A percentile compares a stretch with the other conserved stretches of the same genome.
These are phyloP conservation scores for Zelleria hepariella DNA, from an alignment of 2,888 invertebrate species.

Conservation along the genomic window DNA sequence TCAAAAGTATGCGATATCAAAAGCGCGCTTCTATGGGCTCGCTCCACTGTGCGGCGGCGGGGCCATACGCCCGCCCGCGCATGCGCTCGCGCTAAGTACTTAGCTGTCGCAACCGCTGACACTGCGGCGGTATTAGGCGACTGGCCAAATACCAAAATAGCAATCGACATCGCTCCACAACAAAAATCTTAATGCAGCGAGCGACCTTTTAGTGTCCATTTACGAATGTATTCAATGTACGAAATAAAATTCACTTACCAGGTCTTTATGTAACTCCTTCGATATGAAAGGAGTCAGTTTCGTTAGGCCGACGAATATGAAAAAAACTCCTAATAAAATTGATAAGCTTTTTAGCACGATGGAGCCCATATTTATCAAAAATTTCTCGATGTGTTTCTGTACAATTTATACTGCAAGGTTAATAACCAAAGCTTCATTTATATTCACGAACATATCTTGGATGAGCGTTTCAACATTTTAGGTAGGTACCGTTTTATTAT, in stretches of 20 bases:
- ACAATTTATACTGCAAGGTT: slow-evolving; percentile 21
- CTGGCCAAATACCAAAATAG: slow-evolving; percentile 70
- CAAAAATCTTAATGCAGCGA: slow-evolving; percentile 53
- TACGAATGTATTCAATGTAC: not conserved
- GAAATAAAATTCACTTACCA: slow-evolving; percentile 75
- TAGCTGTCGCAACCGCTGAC: slow-evolving; percentile 35
- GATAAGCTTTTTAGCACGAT: slow-evolving; percentile 93
- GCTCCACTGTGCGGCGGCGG: slow-evolving; percentile 4
- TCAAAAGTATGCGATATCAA: slow-evolving; percentile 22
- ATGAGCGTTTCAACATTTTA: not conserved
- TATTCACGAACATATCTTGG: not conserved
- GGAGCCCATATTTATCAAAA: slow-evolving; percentile 58
- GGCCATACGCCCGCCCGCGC: not conserved
- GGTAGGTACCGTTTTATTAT: not conserved
- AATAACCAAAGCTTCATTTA: not conserved
- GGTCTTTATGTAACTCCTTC: slow-evolving; percentile 95
- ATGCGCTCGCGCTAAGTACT: slow-evolving; percentile 10
- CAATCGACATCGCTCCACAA: slow-evolving; percentile 52
- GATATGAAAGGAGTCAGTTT: slow-evolving; percentile 93
- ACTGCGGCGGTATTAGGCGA: slow-evolving; percentile 57
- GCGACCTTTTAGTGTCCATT: slow-evolving; percentile 39
- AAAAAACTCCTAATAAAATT: slow-evolving; percentile 92
- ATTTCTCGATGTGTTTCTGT: slow-evolving; percentile 17
- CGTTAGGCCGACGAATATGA: slow-evolving; percentile 94
- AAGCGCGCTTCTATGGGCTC: too few relatives aligned